Percentiles rank a stretch among this genome's conserved stretches.
Evolutionary conservation across 53 echinoderm and acorn worm genomes (phyloP).

Genomic region (Holothuria scabra): DNA sequence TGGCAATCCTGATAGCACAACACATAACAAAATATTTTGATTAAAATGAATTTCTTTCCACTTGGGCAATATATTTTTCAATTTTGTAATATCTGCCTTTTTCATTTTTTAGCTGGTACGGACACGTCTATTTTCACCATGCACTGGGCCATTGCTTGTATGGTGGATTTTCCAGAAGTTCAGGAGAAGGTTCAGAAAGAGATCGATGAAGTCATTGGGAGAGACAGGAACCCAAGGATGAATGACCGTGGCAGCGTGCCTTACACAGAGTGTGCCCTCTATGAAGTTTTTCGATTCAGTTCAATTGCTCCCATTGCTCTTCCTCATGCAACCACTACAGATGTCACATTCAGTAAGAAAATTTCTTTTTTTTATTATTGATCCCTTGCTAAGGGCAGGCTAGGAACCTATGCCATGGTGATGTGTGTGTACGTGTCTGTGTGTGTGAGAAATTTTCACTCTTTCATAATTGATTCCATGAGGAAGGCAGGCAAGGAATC

Average conservation of each 20-base stretch:
- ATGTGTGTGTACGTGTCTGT: no score
- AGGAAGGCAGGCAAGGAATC: no score
- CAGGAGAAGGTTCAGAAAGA: slow-evolving; percentile 75
- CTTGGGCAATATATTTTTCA: no score
- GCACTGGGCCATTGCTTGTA: slow-evolving; percentile 69
- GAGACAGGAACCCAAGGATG: slow-evolving; percentile 60
- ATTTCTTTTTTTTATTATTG: no score
- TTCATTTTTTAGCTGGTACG: slow-evolving; percentile 64
- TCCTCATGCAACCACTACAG: slow-evolving; percentile 65
- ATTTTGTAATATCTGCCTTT: no score
- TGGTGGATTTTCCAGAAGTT: slow-evolving; percentile 70
- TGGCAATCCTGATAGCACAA: no score
- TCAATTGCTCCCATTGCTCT: slow-evolving; percentile 65
- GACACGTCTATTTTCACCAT: slow-evolving; percentile 77
- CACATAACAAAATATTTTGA: no score
- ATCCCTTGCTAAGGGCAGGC: no score
- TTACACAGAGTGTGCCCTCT: slow-evolving; percentile 71
- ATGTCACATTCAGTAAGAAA: slow-evolving; percentile 67
- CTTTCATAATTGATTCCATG: no score
- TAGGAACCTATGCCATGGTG: no score
- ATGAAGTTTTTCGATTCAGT: slow-evolving; percentile 71
- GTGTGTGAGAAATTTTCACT: no score
- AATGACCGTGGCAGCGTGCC: slow-evolving; percentile 69
- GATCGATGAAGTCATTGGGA: slow-evolving; percentile 77
- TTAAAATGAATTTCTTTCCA: no score